Base-by-base conservation (phyloP, 2,797 vertebrate genomes). In the Nannoperca australis region DNA sequence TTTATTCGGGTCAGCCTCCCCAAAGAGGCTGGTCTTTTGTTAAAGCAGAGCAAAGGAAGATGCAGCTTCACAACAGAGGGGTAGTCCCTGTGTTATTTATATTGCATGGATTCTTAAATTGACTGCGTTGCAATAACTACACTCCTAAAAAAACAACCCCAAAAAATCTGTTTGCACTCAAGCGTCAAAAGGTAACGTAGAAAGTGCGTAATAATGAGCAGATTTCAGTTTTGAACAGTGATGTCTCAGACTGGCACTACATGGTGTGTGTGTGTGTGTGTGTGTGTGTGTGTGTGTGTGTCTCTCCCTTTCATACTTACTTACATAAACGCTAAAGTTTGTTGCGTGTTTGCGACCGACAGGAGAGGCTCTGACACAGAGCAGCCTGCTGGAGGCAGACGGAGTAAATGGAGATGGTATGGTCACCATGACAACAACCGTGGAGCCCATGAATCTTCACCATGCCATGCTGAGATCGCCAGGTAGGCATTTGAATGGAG, bases 371-470 rank as follows among this genome's bases (percentile, higher is more conserved):
- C 94, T 98, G 83, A 96, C 97, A 92, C 97, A 97, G 65, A 98
- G 97, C 93, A 97, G 96, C 93, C 95, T 98, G 90, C 94, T 99
- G 89, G 97, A 98, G 93, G 97, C 96, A 44, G 95, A 97, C 5
- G 94, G 96, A 50, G 94, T 95, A 71, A 94, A 94, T 14, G 93
- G 88, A 84, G 96, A 96, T 82, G 92, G 94, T 82, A 93, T 97
- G 92, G 96, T 97, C 87, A 94, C 96, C 91, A 94, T 97, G 95
- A 96, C 96, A 81, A 95, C 96, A 68, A 89, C 94, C 5, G 96
- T 97, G 76, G 96, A 97, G 89, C 94, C 97, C 73, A 95, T 99
- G 93, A 96, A 95, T 86, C 94, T 98, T 85, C 96, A 97, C 20
- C 97, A 96, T 44, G 95, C 95, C 61, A 97, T 98, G 95, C 95